Conservation (phyloP, 92 coral and sea anemone species). For the Bergia puertoricense region DNA sequence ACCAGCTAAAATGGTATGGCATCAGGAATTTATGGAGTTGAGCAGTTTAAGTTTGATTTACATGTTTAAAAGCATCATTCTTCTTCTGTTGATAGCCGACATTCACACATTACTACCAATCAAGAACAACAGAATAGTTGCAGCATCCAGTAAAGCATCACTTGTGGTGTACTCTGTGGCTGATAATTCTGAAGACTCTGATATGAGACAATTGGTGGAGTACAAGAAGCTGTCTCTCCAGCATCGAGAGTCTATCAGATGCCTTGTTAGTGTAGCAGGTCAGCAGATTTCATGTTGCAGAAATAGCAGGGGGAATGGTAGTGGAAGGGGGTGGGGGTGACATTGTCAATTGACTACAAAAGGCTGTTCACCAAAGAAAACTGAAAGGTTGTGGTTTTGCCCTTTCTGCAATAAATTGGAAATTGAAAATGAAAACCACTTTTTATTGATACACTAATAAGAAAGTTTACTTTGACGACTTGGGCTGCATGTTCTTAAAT, state of each 20-base stretch:
- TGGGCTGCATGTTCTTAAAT: no score
- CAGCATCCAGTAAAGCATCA: slow-evolving; percentile 84
- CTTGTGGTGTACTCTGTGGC: slow-evolving; percentile 81
- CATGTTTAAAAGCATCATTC: not conserved
- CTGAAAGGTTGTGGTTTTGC: no score
- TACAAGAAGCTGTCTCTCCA: slow-evolving; percentile 73
- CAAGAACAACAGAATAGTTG: slow-evolving; percentile 83
- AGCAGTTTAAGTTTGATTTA: not conserved
- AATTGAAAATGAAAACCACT: no score
- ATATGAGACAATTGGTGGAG: slow-evolving; percentile 52
- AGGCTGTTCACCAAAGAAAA: no score
- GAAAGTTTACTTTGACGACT: no score
- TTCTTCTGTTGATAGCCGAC: slow-evolving; percentile 65
- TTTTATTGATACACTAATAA: no score
- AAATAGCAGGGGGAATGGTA: not conserved
- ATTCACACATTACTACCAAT: slow-evolving; percentile 87
- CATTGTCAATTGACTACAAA: no score
- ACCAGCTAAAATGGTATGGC: no score
- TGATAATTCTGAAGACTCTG: slow-evolving; percentile 45
- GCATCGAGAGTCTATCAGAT: slow-evolving; percentile 94
- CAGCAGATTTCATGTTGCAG: not conserved
- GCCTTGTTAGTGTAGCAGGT: slow-evolving; percentile 88
- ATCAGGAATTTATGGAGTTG: no score
- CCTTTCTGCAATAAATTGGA: no score
- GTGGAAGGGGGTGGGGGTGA: no score